phyloP scores from a whole-genome alignment of 2,113 vertebrate genomes.

The Epinephelus lanceolatus region DNA sequence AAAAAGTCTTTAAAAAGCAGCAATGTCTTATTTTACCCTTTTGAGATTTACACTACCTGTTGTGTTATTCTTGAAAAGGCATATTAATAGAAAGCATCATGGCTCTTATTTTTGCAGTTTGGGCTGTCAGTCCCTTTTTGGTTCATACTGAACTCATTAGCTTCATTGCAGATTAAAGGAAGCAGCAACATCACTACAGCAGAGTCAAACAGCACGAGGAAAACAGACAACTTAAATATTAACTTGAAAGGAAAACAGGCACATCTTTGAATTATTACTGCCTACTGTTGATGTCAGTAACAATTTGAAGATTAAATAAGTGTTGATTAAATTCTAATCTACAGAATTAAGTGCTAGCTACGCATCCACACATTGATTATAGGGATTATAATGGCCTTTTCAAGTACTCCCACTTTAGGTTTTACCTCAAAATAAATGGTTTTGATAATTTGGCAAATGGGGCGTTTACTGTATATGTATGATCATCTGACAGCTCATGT shows the following conservation, averaged over 20 bases:
- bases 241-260: not conserved
- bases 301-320: not conserved
- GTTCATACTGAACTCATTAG: not conserved
- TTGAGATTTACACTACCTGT: not conserved
- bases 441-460: not conserved
- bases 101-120: not conserved
- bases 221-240: not conserved
- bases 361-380: not conserved
- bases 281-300: not conserved
- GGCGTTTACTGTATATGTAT: not conserved
- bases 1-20: slow-evolving; percentile 9
- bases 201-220: not conserved
- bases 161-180: not conserved
- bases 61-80: not conserved
- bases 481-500: slow-evolving; percentile 1
- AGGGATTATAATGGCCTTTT: not conserved
- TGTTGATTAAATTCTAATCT: not conserved
- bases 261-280: not conserved
- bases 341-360: too few species aligned
- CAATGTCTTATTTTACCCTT: not conserved
- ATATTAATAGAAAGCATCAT: not conserved
- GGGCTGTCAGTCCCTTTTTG: not conserved
- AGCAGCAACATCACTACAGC: not conserved
- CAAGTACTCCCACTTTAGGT: not conserved
- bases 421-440: not conserved